phyloP scores from a whole-genome alignment of 2,888 invertebrate species.

The Ephialtes manifestator region DNA sequence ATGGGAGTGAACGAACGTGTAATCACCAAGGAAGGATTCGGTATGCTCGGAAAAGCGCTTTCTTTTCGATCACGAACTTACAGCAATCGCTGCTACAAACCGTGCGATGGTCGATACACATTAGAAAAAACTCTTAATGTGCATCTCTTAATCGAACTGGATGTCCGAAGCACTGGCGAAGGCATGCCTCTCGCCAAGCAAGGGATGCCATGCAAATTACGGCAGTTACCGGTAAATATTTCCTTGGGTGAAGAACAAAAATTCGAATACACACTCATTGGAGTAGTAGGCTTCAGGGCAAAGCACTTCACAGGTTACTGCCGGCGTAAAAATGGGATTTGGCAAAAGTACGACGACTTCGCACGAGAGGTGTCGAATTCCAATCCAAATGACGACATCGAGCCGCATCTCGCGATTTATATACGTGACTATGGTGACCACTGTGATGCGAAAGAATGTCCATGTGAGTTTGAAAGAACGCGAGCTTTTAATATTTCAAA shows the following conservation, averaged over 20 bases:
- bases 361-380: background rate
- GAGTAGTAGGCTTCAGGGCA: background rate
- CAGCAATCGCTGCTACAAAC: background rate
- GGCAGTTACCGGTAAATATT: background rate
- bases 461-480: background rate
- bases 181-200: background rate
- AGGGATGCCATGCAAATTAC: background rate
- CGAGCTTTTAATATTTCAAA: no score
- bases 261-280: background rate
- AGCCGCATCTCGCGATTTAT: conserved; percentile 24
- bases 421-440: conserved; percentile 5
- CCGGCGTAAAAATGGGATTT: background rate
- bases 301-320: conserved; percentile 2
- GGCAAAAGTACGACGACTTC: conserved; percentile 11
- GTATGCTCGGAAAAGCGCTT: conserved; percentile 6
- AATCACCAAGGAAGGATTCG: background rate
- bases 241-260: background rate
- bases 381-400: background rate
- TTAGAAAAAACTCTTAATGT: background rate
- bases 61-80: background rate
- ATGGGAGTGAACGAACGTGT: background rate
- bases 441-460: background rate
- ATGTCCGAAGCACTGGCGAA: background rate
- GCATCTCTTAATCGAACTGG: conserved; percentile 5
- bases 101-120: background rate